Base-by-base conservation (phyloP, 2,888 invertebrate species). In the Terebella lapidaria region DNA sequence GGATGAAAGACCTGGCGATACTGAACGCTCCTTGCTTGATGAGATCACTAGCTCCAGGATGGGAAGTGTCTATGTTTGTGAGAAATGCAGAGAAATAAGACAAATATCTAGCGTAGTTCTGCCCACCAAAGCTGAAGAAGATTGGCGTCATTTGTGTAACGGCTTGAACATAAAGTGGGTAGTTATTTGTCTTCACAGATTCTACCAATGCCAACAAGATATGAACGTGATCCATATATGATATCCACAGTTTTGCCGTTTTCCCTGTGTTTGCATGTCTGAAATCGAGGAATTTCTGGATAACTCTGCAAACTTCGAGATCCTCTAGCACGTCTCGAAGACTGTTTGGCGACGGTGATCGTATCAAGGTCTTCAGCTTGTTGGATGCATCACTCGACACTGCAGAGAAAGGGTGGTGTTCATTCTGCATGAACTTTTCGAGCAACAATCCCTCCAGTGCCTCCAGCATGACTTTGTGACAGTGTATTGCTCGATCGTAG, bases 401-500 rank as follows among this genome's bases (percentile, higher is more conserved):
- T n/a, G n/a, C n/a, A n/a, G n/a, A n/a, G n/a, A n/a, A n/a, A n/a
- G n/a, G n/a, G n/a, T n/a, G n/a, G 42, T n/a, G 10, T 35, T n/a
- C n/a, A 35, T n/a, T 35, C 10, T 10, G n/a, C 42, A 35, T 10
- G n/a, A 49, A 49, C 22, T 22, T 10, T 22, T 49, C 49, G 5
- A 22, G 5, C 49, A 49, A 49, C 24, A 49, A 24, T 47, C 62
- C 53, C 55, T 67, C 67, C 47, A 66, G 45, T 45, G 53, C 49
- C 56, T 67, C 67, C 10, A 58, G n/a, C 28, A 67, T 10, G 1
- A 26, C 54, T 29, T 66, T 68, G 46, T 67, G 68, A 52, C 68
- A 69, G 30, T 62, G 30, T 45, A 69, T 60, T 15, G 67, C 60
- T 26, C 60, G 57, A 5, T 56, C 61, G 54, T 68, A 68, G 46